These are phyloP conservation scores for Sphenopsis melanotis DNA, from an alignment of 2,797 vertebrate genomes.

Conservation along the genomic window DNA sequence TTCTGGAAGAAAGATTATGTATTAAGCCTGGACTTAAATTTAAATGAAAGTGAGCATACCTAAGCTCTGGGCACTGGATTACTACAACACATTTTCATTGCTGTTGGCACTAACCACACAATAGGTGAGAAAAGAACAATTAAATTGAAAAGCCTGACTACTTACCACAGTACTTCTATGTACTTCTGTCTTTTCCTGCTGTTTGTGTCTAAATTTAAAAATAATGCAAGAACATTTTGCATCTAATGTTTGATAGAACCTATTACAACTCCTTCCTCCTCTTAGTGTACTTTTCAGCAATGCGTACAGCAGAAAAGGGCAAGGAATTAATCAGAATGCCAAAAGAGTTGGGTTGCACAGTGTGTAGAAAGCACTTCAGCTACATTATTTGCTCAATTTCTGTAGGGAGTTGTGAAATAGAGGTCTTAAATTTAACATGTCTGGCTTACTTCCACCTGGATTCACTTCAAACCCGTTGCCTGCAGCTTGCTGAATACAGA, in stretches of 20 bases:
- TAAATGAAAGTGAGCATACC: neutral
- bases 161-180: neutral
- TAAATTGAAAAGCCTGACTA: neutral
- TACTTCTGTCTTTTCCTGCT: neutral
- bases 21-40: neutral
- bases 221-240: constrained; percentile 29
- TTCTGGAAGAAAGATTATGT: neutral
- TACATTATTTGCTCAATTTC: constrained; percentile 76
- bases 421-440: constrained; percentile 73
- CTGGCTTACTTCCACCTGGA: constrained; percentile 76
- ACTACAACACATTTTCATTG: neutral
- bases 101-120: neutral
- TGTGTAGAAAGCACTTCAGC: constrained; percentile 66
- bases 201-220: constrained; percentile 34
- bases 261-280: constrained; percentile 40
- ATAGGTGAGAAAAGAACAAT: neutral
- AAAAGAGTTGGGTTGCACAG: constrained; percentile 27
- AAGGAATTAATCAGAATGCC: constrained; percentile 46
- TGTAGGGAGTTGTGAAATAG: constrained; percentile 73
- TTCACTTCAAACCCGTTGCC: constrained; percentile 68
- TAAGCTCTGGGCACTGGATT: neutral
- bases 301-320: constrained; percentile 41
- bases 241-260: constrained; percentile 27
- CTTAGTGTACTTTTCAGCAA: constrained; percentile 47
- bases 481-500: constrained; percentile 67